Evolutionary conservation across 2,113 vertebrate genomes (phyloP).

Genomic region (Pelvicachromis taeniatus): DNA sequence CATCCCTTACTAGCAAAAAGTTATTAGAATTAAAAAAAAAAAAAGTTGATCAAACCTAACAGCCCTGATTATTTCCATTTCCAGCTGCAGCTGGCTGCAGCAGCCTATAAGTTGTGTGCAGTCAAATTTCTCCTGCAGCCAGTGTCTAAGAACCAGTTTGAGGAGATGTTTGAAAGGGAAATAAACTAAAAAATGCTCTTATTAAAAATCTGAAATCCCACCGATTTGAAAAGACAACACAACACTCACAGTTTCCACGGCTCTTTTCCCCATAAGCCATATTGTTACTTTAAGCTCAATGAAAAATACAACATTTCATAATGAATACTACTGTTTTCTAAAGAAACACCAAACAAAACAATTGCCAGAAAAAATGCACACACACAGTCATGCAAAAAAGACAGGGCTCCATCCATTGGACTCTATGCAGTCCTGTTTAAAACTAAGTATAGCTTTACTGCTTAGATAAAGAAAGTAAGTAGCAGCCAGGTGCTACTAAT

Average conservation of each 20-base stretch:
- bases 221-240: background rate
- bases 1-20: background rate
- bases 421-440: no score
- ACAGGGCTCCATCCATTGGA: no score
- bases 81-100: background rate
- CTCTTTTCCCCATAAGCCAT: background rate
- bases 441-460: no score
- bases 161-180: background rate
- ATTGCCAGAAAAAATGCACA: background rate
- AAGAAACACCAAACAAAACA: background rate
- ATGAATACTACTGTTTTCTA: background rate
- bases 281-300: background rate
- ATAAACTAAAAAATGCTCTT: background rate
- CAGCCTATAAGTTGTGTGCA: background rate
- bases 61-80: background rate
- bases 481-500: no score
- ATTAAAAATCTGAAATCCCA: background rate
- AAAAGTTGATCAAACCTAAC: background rate
- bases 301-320: background rate
- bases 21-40: background rate
- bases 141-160: background rate
- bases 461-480: no score
- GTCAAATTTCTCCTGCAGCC: background rate
- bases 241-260: background rate
- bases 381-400: no score